phyloP scores from a whole-genome alignment of 2,888 invertebrate genomes.

The Lasius platythorax region DNA sequence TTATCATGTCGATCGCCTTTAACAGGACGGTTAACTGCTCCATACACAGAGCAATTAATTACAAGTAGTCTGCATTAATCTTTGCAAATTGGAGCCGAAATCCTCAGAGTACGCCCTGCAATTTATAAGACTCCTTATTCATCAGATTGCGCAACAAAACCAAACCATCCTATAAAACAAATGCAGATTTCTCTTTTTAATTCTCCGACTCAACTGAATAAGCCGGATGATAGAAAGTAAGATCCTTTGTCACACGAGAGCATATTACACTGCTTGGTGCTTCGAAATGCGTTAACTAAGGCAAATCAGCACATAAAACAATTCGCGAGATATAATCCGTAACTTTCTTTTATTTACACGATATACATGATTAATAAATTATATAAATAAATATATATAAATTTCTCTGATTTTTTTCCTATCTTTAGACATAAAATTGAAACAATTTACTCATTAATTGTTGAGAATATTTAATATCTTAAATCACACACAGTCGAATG shows the following conservation, averaged over 20 bases:
- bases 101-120: conserved; percentile 59
- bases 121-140: conserved; percentile 61
- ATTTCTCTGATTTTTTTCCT: background rate
- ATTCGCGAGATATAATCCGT: conserved; percentile 49
- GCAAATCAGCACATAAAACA: conserved; percentile 58
- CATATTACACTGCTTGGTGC: conserved; percentile 17
- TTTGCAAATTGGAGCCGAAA: conserved; percentile 71
- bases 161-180: conserved; percentile 52
- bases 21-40: conserved; percentile 60
- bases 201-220: background rate
- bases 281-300: conserved; percentile 55
- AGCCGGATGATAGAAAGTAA: background rate
- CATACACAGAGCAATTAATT: conserved; percentile 70
- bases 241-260: conserved; percentile 18
- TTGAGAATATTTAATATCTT: conserved; percentile 18
- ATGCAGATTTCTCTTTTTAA: conserved; percentile 23
- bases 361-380: background rate
- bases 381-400: background rate
- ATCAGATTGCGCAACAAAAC: conserved; percentile 44
- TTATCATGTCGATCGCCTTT: conserved; percentile 69
- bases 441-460: conserved; percentile 1
- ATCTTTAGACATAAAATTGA: background rate
- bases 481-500: conserved; percentile 14
- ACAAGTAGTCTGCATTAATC: conserved; percentile 69
- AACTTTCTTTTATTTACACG: conserved; percentile 46